Evolutionary conservation across 2,113 vertebrate species (phyloP), one percentile per base, ranked within the genome.

Genomic region (Brachirus orientalis): DNA sequence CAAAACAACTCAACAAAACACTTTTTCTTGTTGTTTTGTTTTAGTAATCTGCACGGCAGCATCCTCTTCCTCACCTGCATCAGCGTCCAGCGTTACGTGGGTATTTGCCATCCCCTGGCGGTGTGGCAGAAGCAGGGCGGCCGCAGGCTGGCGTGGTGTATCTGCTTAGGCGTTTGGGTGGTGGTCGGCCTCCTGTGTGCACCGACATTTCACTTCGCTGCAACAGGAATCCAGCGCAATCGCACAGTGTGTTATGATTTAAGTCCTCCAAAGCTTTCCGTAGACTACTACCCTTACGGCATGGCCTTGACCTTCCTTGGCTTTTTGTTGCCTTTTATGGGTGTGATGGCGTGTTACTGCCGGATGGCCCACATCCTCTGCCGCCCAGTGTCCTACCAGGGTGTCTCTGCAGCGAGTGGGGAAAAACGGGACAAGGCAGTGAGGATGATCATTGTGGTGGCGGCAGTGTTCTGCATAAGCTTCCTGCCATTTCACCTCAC

Each of bases 1-100:
- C 22, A 28, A 28, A 28, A n/a, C n/a, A n/a, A n/a, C n/a, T n/a
- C 12, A 16, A 37, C 11, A 36, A 19, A 36, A 36, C 16, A 41
- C 22, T 10, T 44, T 59, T 61, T 33, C 4, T 37, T 61, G 1
- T 67, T 17, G 40, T 51, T 16, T 35, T 63, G 0, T 73, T 65
- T 13, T 48, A 95, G 94, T 86, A 99, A 99, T 84, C 88, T 98
- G 0, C 96, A 98, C 0, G 65, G 97, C 73, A 98, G 97, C 90
- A 99, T 99, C 86, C 72, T 98, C 68, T 98, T 99, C 93, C 97
- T 99, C 83, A 97, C 96, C 71, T 99, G 98, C 91, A 98, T 99
- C 92, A 99, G 97, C 7, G 10, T 96, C 76, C 97, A 98, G 82
- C 94, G 98, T 50, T 99, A 98, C 60, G 69, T 98, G 79, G 98